Evolutionary conservation across 2,113 vertebrate genomes (phyloP).

Genomic region (Protobothrops flavoviridis): DNA sequence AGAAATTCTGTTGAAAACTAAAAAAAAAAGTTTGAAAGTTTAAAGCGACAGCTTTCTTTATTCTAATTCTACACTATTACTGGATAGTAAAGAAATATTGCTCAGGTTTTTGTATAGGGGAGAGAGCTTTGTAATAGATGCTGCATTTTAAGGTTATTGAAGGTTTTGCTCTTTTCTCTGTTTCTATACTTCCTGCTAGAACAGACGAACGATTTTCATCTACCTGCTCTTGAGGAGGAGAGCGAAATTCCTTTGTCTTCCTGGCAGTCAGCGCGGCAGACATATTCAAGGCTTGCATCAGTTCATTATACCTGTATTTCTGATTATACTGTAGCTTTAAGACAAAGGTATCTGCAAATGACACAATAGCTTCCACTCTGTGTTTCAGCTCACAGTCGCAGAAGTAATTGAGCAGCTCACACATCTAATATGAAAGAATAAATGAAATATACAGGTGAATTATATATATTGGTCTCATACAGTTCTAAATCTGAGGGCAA

Average conservation of each 20-base stretch:
- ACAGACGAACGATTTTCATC: background rate
- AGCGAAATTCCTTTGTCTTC: slow-evolving; percentile 95
- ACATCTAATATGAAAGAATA: slow-evolving; percentile 81
- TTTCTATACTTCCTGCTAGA: background rate
- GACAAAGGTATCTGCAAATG: slow-evolving; percentile 91
- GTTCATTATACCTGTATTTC: slow-evolving; percentile 94
- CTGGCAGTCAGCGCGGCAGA: slow-evolving; percentile 94
- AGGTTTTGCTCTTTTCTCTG: background rate
- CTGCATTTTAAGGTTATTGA: background rate
- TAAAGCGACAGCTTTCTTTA: background rate
- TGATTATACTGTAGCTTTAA: slow-evolving; percentile 95
- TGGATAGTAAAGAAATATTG: background rate
- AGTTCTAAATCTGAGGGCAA: background rate
- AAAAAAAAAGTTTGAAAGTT: background rate
- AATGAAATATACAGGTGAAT: slow-evolving; percentile 16
- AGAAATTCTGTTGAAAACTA: background rate
- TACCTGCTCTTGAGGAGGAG: slow-evolving; percentile 96
- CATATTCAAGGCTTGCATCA: slow-evolving; percentile 97
- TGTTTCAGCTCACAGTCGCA: slow-evolving; percentile 97
- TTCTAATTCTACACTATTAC: background rate
- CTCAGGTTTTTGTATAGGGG: background rate
- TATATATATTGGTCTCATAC: background rate
- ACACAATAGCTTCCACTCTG: slow-evolving; percentile 92
- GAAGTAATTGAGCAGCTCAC: slow-evolving; percentile 94
- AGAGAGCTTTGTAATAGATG: background rate